Conservation (phyloP, 2,888 invertebrate species). For the Portevinia maculata region DNA sequence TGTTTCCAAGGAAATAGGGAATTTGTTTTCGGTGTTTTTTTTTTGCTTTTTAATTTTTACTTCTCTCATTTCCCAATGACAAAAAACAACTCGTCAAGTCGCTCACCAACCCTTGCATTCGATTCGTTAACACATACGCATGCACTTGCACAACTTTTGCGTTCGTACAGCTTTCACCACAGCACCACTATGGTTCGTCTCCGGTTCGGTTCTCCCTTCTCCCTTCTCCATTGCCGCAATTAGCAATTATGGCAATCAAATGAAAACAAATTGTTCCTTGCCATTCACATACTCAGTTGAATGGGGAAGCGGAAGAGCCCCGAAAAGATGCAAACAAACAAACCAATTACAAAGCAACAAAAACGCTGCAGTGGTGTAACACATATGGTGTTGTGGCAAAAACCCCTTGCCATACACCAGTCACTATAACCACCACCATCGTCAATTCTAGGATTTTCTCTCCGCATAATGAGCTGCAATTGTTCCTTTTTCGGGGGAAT, state of each 20-base stretch:
- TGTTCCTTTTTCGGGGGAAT: conserved; percentile 32
- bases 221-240: conserved; percentile 28
- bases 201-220: too few species aligned
- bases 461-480: conserved; percentile 52
- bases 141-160: conserved; percentile 1
- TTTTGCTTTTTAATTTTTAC: background rate
- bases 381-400: conserved; percentile 17
- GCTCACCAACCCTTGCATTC: background rate
- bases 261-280: conserved; percentile 59
- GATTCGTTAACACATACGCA: conserved; percentile 28
- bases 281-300: conserved; percentile 38
- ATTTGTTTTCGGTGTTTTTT: background rate
- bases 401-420: background rate
- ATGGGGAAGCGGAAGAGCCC: conserved; percentile 9
- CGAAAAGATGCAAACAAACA: conserved; percentile 4
- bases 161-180: background rate
- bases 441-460: conserved; percentile 23
- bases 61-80: background rate
- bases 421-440: background rate
- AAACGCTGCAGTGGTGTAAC: conserved; percentile 14
- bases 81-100: conserved; percentile 1
- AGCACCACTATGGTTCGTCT: background rate
- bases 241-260: conserved; percentile 65
- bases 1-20: background rate
- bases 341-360: conserved; percentile 6